These are phyloP conservation scores for Hippocampus kuda DNA, from an alignment of 2,797 vertebrate genomes.

Conservation along the genomic window DNA sequence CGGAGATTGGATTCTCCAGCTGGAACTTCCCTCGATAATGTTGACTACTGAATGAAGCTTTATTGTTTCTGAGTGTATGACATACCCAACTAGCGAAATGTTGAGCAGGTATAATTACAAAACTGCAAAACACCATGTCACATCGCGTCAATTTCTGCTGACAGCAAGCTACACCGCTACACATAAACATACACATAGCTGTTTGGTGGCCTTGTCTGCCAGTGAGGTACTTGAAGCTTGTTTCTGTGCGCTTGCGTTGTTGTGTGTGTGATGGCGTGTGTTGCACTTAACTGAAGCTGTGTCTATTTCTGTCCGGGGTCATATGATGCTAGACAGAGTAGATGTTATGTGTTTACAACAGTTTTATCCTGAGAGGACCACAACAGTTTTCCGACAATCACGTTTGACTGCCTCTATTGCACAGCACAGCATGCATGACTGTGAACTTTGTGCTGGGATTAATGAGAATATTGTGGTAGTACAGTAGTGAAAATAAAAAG, in stretches of 20 bases:
- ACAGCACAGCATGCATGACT: background rate
- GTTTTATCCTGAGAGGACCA: constrained; percentile 24
- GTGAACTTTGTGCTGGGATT: background rate
- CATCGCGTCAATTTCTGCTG: constrained; percentile 38
- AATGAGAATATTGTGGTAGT: background rate
- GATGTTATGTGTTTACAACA: constrained; percentile 29
- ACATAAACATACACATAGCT: constrained; percentile 16
- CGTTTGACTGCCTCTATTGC: background rate
- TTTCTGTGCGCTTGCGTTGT: constrained; percentile 2
- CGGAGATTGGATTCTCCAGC: no score
- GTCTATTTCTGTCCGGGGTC: constrained; percentile 50
- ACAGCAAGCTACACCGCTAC: constrained; percentile 34
- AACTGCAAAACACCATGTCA: constrained; percentile 33
- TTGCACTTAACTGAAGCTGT: constrained; percentile 34
- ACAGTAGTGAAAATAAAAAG: background rate
- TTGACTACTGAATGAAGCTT: no score
- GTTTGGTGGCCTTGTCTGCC: constrained; percentile 5
- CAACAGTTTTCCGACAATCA: background rate
- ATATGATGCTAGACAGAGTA: constrained; percentile 34
- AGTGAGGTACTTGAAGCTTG: constrained; percentile 8
- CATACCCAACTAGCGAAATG: constrained; percentile 14
- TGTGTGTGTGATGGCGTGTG: constrained; percentile 12
- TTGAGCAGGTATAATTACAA: constrained; percentile 34
- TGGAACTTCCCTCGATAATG: no score
- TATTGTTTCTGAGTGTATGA: no score